A percentile compares a stretch with the other conserved stretches of the same genome.
Conservation (phyloP, 2,888 invertebrate species). For the Dynastes tityus region DNA sequence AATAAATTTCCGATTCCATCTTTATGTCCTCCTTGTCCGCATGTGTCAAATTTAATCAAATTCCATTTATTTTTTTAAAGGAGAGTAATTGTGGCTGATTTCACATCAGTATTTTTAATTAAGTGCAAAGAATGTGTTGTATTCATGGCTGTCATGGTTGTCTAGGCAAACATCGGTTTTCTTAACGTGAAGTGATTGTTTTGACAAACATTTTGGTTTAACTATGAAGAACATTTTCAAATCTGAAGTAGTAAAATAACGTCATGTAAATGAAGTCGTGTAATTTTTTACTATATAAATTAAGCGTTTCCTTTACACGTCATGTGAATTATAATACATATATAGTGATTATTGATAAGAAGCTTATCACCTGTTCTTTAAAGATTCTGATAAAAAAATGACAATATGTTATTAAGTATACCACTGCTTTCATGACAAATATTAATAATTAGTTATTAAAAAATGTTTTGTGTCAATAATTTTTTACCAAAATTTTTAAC, state of each 20-base stretch:
- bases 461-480: constrained; percentile 44
- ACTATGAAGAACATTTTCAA: constrained; percentile 39
- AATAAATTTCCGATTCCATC: too few species aligned
- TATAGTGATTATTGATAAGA: constrained; percentile 42
- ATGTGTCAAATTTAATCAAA: too few species aligned
- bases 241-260: constrained; percentile 44
- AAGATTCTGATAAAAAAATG: constrained; percentile 36
- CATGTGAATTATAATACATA: constrained; percentile 40
- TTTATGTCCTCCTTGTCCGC: too few species aligned
- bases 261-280: constrained; percentile 14
- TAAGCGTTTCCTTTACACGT: constrained; percentile 38
- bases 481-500: constrained; percentile 31
- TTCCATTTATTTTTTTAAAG: too few species aligned
- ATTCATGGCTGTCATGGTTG: too few species aligned
- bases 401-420: constrained; percentile 52
- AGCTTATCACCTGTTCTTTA: constrained; percentile 47
- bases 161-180: too few species aligned
- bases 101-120: too few species aligned
- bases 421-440: constrained; percentile 51
- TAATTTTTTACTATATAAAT: constrained; percentile 10
- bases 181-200: too few species aligned
- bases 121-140: too few species aligned
- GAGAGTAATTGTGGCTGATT: too few species aligned
- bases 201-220: too few species aligned
- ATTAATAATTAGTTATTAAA: constrained; percentile 45